phyloP scores from a whole-genome alignment of 2,113 vertebrate species.

The Euleptes europaea region DNA sequence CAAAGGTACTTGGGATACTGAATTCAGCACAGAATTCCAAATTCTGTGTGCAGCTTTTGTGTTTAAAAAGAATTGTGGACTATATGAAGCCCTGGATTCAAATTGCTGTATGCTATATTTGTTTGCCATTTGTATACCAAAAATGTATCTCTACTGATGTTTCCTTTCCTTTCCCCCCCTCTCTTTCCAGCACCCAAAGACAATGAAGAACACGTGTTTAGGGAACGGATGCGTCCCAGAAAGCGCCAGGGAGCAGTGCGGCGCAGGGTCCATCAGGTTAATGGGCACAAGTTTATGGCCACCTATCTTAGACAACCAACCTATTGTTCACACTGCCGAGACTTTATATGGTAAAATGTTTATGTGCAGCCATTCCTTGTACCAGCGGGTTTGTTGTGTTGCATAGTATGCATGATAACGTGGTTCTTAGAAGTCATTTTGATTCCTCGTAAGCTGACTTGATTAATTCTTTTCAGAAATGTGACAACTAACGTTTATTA shows the following conservation, averaged over 20 bases:
- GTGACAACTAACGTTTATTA: background rate
- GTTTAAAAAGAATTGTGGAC: background rate
- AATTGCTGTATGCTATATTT: background rate
- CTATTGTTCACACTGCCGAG: conserved; percentile 97
- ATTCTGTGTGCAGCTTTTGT: background rate
- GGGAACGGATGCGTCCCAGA: conserved; percentile 92
- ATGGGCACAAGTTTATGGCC: conserved; percentile 99
- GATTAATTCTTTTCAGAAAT: background rate
- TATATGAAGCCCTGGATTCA: background rate
- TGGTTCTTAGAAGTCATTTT: background rate
- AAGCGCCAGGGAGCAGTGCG: conserved; percentile 95
- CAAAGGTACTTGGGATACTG: background rate
- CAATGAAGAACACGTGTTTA: conserved; percentile 97
- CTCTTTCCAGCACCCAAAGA: conserved; percentile 83
- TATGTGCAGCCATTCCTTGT: background rate
- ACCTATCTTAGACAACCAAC: conserved; percentile 97
- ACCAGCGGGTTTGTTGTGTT: background rate
- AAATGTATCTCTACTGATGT: background rate
- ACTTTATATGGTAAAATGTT: conserved; percentile 92
- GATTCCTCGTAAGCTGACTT: background rate
- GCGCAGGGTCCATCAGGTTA: conserved; percentile 95
- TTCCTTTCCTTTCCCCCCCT: conserved; percentile 6
- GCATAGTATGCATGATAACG: background rate
- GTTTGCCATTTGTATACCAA: background rate
- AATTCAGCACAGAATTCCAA: background rate